Evolutionary conservation across 2,888 invertebrate species (phyloP).

Genomic region (Heliconius cydno): DNA sequence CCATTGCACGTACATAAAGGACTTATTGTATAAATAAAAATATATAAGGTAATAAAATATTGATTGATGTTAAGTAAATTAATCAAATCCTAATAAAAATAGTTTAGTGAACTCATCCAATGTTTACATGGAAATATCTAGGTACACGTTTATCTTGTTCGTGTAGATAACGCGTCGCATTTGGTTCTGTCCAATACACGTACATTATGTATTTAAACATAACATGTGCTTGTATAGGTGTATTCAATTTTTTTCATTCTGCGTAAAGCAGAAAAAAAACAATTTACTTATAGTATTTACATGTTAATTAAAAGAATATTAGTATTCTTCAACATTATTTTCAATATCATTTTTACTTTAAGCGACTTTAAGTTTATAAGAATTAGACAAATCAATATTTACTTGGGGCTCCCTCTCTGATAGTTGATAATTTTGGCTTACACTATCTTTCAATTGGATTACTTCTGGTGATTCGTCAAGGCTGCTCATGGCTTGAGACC

Average conservation of each 20-base stretch:
- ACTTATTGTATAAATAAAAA: not conserved
- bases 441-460: slow-evolving; percentile 41
- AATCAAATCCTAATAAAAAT: not conserved
- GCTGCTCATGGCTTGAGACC: slow-evolving; percentile 12
- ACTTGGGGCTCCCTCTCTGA: slow-evolving; percentile 42
- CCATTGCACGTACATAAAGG: not conserved
- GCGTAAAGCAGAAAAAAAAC: not conserved
- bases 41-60: not conserved
- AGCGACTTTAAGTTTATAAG: not conserved
- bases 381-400: slow-evolving; percentile 15
- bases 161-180: not conserved
- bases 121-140: not conserved
- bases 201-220: not conserved
- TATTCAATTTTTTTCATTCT: too few relatives aligned
- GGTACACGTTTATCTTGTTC: not conserved
- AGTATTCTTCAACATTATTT: not conserved
- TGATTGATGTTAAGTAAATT: not conserved
- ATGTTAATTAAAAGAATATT: not conserved
- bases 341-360: not conserved
- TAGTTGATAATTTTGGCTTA: slow-evolving; percentile 41
- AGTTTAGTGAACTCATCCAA: slow-evolving; percentile 1
- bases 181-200: slow-evolving; percentile 1
- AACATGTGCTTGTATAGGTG: not conserved
- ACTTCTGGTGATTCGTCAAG: slow-evolving; percentile 37
- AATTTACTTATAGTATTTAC: not conserved